Evolutionary conservation across 2,797 vertebrate genomes (phyloP).

Genomic region (Enoplosus armatus): DNA sequence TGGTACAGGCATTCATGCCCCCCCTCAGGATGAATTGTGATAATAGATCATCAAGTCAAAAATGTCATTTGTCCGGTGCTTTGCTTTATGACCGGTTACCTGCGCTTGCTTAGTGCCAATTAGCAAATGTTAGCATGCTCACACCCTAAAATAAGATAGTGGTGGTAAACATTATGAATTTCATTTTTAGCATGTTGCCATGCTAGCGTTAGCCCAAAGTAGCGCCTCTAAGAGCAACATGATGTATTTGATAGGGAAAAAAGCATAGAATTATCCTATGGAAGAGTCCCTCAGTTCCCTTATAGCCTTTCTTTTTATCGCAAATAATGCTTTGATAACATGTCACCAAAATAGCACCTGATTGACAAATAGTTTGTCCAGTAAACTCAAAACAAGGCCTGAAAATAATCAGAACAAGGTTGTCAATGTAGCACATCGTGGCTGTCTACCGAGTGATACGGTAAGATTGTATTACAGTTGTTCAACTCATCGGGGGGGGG

Average conservation of each 20-base stretch:
- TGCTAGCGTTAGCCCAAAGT: not conserved
- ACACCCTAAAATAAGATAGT: not conserved
- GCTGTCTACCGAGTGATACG: not conserved
- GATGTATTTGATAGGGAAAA: slow-evolving; percentile 12
- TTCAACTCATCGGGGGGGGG: no score
- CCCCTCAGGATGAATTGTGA: no score
- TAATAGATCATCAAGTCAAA: not conserved
- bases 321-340: not conserved
- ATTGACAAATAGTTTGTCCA: not conserved
- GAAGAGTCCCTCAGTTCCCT: not conserved
- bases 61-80: not conserved
- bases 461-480: not conserved
- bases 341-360: not conserved
- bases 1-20: no score
- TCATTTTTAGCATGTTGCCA: no score
- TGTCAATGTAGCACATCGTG: not conserved
- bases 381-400: not conserved
- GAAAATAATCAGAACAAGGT: not conserved
- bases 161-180: not conserved
- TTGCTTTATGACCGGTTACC: not conserved
- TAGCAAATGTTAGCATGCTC: not conserved
- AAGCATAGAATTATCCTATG: not conserved
- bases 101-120: not conserved
- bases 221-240: not conserved
- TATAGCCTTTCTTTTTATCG: not conserved